Conservation (phyloP, 2,113 vertebrate genomes). For the Podarcis raffonei region DNA sequence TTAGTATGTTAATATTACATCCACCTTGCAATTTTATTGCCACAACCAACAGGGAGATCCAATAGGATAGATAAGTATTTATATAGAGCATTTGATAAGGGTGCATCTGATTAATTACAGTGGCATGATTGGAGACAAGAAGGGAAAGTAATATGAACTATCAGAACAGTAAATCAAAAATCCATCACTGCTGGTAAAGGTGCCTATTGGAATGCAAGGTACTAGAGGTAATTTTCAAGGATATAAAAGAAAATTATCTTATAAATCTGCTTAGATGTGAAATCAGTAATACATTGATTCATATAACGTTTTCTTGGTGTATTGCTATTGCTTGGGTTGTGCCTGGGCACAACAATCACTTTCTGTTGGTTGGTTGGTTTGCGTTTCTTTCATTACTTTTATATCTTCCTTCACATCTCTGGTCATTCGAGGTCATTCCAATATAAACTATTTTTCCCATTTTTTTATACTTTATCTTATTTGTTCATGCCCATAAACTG, state of each 20-base stretch:
- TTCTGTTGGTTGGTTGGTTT: neutral
- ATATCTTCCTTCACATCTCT: constrained; percentile 12
- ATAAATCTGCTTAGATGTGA: neutral
- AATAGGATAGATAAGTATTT: neutral
- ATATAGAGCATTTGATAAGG: constrained; percentile 6
- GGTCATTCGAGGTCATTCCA: neutral
- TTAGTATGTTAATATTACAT: constrained; percentile 37
- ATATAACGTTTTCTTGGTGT: neutral
- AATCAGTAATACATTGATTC: constrained; percentile 23
- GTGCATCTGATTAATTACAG: neutral
- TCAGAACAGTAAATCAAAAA: constrained; percentile 6
- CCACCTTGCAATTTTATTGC: constrained; percentile 36
- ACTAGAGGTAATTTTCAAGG: constrained; percentile 4
- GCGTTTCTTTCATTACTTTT: constrained; percentile 15
- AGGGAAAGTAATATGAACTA: neutral
- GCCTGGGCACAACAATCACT: neutral
- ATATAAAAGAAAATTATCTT: constrained; percentile 37
- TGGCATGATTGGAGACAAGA: neutral
- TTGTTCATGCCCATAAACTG: neutral
- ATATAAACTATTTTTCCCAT: neutral
- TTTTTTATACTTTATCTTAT: neutral
- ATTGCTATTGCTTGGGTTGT: neutral
- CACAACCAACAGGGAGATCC: constrained; percentile 18
- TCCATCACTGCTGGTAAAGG: neutral
- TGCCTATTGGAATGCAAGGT: constrained; percentile 6